Evolutionary conservation across 2,113 vertebrate genomes (phyloP), one percentile per base, ranked within the genome.

Genomic region (Lagopus leucura): DNA sequence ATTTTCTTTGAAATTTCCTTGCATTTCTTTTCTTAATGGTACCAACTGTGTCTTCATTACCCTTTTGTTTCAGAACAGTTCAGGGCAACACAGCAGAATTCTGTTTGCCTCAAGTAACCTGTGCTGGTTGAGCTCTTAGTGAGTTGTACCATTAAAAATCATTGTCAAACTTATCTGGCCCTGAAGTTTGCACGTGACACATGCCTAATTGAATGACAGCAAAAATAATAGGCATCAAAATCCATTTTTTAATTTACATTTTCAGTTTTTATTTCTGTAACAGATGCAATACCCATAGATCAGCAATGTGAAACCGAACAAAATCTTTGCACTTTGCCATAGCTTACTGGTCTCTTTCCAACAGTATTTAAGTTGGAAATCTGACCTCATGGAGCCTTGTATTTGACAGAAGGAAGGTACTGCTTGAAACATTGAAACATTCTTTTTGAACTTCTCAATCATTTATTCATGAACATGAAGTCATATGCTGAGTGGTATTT

Each of bases 381-480:
- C 9, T 3, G 10, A 81, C 42, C 43, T 57, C 57, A 48, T 40
- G 25, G 32, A 88, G 57, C 60, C 30, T 24, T 16, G 13, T 3
- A 55, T 74, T 72, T 77, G 82, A 75, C 87, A 92, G 84, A 74
- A 82, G 54, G 28, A 67, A 71, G 22, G 75, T 57, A 60, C 16
- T 92, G 57, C 57, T 78, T 72, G 78, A 95, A 74, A 88, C 50
- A 58, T 1, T 72, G 78, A 95, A 74, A 88, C 50, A 58, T 1
- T 72, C 3, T 77, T 92, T 89, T 89, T 19, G 72, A 92, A 64
- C 85, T 93, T 92, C 85, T 91, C 65, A 75, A 7, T 90, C 15
- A 50, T 71, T 88, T 88, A 47, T 89, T 89, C 32, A 81, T 71
- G 74, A 66, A 89, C 43, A 47, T 3, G 2, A 66, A 90, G 67